Base-by-base conservation (phyloP, 2,797 vertebrate genomes). In the Lutjanus campechanus region DNA sequence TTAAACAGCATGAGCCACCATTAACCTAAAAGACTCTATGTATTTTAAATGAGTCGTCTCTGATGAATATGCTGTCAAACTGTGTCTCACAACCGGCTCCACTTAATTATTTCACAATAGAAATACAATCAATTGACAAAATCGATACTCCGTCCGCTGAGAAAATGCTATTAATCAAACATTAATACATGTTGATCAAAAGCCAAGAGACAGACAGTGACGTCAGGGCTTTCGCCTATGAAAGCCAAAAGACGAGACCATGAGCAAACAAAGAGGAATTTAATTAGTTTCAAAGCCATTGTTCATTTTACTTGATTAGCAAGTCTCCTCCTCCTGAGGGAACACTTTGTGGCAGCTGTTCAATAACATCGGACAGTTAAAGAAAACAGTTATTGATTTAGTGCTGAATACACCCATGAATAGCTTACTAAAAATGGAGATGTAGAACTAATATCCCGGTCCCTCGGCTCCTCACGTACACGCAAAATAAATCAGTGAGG, bases 381-480 rank as follows among this genome's bases (percentile, higher is more conserved):
- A 92, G 76, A 85, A 25, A 91, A 79, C 85, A 72, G 41, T 76
- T 91, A 92, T 92, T 88, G 92, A 92, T 90, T 82, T 46, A 67
- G 51, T 58, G 78, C 68, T 56, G 64, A 77, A 91, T 69, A 59
- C 84, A 53, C 79, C 29, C 69, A 61, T 82, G 72, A 84, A 76
- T 79, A 73, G 67, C 74, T 47, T n/a, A 72, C 92, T 92, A 85
- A 89, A 89, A 90, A 89, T 58, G 82, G 89, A 88, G 67, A 67
- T 25, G 71, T 17, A 16, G 61, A 75, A 56, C 77, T 90, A 87
- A 92, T 84, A 36, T 55, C 68, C 73, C 50, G 7, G 68, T 60
- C 73, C 58, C 76, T 69, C 1, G 11, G 54, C 44, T 81, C 73
- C 79, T 89, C 93, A 93, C 89, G 88, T 51, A 86, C 66, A 49